phyloP scores from a whole-genome alignment of 2,113 vertebrate species.

The Cettia cetti region DNA sequence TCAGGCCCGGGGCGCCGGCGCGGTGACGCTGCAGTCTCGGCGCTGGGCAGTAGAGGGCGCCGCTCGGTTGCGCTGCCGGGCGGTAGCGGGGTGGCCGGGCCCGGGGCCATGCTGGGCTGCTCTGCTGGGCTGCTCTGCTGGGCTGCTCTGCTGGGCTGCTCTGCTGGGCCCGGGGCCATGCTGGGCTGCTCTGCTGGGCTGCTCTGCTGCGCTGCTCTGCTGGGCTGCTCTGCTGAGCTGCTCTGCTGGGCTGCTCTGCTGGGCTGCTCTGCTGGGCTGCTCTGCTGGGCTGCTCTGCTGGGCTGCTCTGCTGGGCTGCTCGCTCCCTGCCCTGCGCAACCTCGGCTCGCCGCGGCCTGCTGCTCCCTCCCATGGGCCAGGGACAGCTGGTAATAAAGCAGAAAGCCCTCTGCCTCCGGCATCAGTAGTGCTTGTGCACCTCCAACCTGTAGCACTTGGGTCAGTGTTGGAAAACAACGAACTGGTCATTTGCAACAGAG shows the following conservation, averaged over 20 bases:
- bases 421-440: neutral
- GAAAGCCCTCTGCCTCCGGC: neutral
- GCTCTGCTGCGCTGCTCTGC: too few species aligned
- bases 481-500: neutral
- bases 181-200: neutral
- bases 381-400: neutral
- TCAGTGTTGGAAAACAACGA: neutral
- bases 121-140: neutral
- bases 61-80: neutral
- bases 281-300: neutral
- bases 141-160: neutral
- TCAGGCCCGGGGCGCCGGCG: accelerated
- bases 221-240: neutral
- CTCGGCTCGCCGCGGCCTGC: neutral
- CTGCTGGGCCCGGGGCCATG: neutral
- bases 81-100: neutral
- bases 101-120: neutral
- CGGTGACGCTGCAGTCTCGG: neutral
- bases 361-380: neutral
- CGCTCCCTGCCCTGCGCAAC: neutral
- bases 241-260: neutral
- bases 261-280: neutral
- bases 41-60: constrained; percentile 46
- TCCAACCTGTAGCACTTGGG: neutral
- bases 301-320: neutral